These are phyloP conservation scores for Drosophila anceps DNA, from an alignment of 2,888 invertebrate species.

Conservation along the genomic window DNA sequence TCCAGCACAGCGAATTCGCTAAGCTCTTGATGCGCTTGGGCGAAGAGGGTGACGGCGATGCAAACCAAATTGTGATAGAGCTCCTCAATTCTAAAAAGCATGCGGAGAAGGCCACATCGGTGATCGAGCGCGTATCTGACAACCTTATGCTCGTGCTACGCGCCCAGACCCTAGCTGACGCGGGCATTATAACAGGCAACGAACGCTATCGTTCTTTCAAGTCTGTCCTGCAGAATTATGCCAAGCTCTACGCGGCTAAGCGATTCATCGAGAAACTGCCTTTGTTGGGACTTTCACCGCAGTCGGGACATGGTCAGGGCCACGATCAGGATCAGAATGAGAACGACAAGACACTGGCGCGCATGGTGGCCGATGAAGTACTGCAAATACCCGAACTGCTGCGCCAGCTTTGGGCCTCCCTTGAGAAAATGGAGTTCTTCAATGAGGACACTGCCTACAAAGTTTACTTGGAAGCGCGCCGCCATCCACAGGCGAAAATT, in stretches of 20 bases:
- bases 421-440: conserved; percentile 68
- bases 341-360: conserved; percentile 41
- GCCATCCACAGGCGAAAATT: conserved; percentile 58
- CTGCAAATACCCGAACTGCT: conserved; percentile 59
- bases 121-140: conserved; percentile 59
- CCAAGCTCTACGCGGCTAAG: conserved; percentile 63
- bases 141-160: conserved; percentile 53
- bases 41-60: conserved; percentile 63
- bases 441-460: conserved; percentile 69
- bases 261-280: conserved; percentile 64
- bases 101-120: conserved; percentile 29
- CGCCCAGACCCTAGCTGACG: conserved; percentile 56
- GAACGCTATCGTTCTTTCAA: conserved; percentile 63
- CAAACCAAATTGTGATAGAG: conserved; percentile 68
- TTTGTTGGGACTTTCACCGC: conserved; percentile 20
- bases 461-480: conserved; percentile 61
- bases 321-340: not conserved
- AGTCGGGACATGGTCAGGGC: not conserved
- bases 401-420: conserved; percentile 59
- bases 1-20: conserved; percentile 47
- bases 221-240: conserved; percentile 59
- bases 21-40: conserved; percentile 52
- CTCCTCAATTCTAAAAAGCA: conserved; percentile 40
- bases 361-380: conserved; percentile 57
- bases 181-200: conserved; percentile 58